Evolutionary conservation across 2,888 invertebrate species (phyloP).

Genomic region (Meiosimyza platycephala): DNA sequence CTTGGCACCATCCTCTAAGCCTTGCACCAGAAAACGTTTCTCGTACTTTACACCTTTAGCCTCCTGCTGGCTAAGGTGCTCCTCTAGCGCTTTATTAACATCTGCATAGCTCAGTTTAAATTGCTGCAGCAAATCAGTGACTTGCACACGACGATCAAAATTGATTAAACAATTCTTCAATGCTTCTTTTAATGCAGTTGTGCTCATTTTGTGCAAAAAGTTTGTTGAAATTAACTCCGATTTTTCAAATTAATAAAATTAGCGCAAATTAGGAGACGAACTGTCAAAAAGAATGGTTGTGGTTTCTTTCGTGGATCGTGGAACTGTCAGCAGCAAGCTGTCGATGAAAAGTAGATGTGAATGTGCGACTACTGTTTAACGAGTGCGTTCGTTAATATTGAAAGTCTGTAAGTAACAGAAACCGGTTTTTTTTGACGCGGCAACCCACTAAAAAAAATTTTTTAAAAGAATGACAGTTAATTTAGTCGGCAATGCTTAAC

Average conservation of each 20-base stretch:
- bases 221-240: not conserved
- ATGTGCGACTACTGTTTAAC: not conserved
- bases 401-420: too few species aligned
- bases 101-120: constrained; percentile 57
- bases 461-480: too few species aligned
- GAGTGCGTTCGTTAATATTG: constrained; percentile 2
- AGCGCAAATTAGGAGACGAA: not conserved
- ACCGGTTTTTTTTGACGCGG: too few species aligned
- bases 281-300: too few species aligned
- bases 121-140: constrained; percentile 61
- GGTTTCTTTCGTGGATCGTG: not conserved
- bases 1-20: constrained; percentile 37
- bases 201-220: constrained; percentile 39
- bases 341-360: not conserved
- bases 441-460: too few species aligned
- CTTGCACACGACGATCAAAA: constrained; percentile 59
- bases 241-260: not conserved
- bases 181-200: constrained; percentile 50
- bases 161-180: constrained; percentile 59
- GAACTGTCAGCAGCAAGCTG: constrained; percentile 28
- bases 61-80: constrained; percentile 54
- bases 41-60: constrained; percentile 52
- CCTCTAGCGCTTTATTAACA: constrained; percentile 51
- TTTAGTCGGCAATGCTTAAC: too few species aligned
- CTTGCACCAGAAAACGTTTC: constrained; percentile 54